Evolutionary conservation across 2,797 vertebrate genomes (phyloP).

Genomic region (Parambassis ranga): DNA sequence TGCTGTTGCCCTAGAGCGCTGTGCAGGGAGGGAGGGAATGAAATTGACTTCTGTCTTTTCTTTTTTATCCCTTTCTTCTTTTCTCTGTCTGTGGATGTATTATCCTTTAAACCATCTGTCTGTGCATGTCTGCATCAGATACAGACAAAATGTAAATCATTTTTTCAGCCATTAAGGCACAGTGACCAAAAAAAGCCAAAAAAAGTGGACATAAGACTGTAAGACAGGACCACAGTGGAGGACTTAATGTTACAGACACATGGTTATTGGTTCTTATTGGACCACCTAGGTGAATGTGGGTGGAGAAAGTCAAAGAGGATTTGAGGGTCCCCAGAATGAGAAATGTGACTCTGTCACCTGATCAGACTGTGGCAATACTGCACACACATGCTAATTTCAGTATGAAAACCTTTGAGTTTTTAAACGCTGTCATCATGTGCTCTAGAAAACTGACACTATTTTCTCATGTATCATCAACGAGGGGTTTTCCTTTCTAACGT

Average conservation of each 20-base stretch:
- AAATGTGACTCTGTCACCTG: neutral
- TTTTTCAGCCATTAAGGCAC: neutral
- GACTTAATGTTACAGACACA: neutral
- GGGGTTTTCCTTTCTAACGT: too few species aligned
- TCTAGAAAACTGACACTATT: too few species aligned
- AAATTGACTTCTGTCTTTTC: conserved; percentile 41
- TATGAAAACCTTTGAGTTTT: too few species aligned
- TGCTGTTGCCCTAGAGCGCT: conserved; percentile 34
- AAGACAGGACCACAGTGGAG: neutral
- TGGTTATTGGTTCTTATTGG: neutral
- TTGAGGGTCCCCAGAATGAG: neutral
- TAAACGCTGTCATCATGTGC: too few species aligned
- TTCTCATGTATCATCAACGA: too few species aligned
- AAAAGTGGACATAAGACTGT: too few species aligned
- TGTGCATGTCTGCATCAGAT: conserved; percentile 2
- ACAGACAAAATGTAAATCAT: neutral
- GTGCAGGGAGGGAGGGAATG: conserved; percentile 23
- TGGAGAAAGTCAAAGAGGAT: neutral
- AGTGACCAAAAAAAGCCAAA: too few species aligned
- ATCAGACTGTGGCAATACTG: neutral
- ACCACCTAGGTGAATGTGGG: neutral
- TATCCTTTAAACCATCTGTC: conserved; percentile 6
- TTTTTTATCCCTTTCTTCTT: conserved; percentile 9
- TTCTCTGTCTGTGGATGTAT: neutral
- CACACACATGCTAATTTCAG: too few species aligned